Base-by-base conservation (phyloP, 2,888 invertebrate species). In the Omphaloscelis lunosa region DNA sequence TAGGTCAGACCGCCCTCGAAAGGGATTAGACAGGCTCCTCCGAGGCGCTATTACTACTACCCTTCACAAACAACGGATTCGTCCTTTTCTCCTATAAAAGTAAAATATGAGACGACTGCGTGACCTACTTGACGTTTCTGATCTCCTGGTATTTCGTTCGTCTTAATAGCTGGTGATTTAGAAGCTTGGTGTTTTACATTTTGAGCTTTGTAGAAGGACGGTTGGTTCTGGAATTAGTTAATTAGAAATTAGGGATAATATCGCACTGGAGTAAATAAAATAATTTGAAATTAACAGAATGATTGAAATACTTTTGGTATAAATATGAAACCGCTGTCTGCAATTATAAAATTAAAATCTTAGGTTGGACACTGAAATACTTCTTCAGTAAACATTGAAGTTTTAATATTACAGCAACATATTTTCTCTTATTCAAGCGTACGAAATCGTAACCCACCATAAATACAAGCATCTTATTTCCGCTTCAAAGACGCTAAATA, bases 61-160 rank as follows among this genome's bases (percentile, higher is more conserved):
- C 92, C 91, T 90, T 92, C 90, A 90, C 92, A 92, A 93, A 93
- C 92, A 92, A 91, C 89, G 92, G 89, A 90, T 91, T 90, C 90
- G 85, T 86, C 90, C 90, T 90, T 90, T 88, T 86, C 89, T 88
- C 87, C 89, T 89, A 91, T 93, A 92, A 92, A 92, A 92, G 92
- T 93, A 91, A 93, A 92, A 93, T 93, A 93, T 92, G 90, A 89
- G 88, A 83, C 81, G 84, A 80, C 84, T 85, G 84, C 81, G 88
- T 88, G 90, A 91, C 90, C 90, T 85, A 84, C 86, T 86, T 75
- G 80, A 75, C 72, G 75, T 82, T 89, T 85, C 86, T 90, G 89
- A 88, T 89, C 86, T 88, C 90, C 86, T 90, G 85, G 88, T 90
- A 83, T 82, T 86, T 87, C 72, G 81, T 82, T 72, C 69, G 77